Evolutionary conservation across 2,113 vertebrate species (phyloP), one percentile per base, ranked within the genome.

Genomic region (Hylia prasina): DNA sequence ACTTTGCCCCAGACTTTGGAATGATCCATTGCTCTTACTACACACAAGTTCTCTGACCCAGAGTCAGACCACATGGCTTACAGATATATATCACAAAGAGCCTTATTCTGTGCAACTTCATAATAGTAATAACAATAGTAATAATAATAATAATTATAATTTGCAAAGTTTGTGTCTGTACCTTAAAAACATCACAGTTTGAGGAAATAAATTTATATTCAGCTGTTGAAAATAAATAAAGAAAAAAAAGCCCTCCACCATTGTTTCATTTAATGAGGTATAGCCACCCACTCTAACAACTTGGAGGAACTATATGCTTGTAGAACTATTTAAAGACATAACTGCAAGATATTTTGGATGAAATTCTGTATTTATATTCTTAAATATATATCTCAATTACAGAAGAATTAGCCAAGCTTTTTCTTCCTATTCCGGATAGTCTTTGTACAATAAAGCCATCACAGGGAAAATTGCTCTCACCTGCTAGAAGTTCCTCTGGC

Each of bases 231-330:
- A 58, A 40, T 4, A 37, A 73, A 63, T 7, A 54, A 13, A 51
- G 0, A 30, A 24, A 20, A 30, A 53, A 27, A 21, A 13, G 3
- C 15, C 3, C 5, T 35, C 40, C 14, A 23, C 9, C 57, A 4
- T 10, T 66, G 7, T 37, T 85, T 66, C 14, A 51, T 82, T 71
- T 65, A 57, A 65, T 11, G 15, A 37, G 3, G 6, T 50, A 66
- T 10, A 70, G 4, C 15, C 25, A 11, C 58, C 7, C 45, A 24
- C 2, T 18, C 11, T 50, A 76, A 53, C 3, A 63, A 24, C 7
- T 39, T 35, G 20, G 21, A 63, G 4, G 15, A 27, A 25, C 5
- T 50, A 15, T 60, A 27, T 68, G 20, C 2, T 39, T 16, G 2
- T 11, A 60, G 4, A 7, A 39, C 15, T 51, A 40, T 69, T 83